phyloP scores from a whole-genome alignment of 2,113 vertebrate genomes.

The Podarcis cretensis region DNA sequence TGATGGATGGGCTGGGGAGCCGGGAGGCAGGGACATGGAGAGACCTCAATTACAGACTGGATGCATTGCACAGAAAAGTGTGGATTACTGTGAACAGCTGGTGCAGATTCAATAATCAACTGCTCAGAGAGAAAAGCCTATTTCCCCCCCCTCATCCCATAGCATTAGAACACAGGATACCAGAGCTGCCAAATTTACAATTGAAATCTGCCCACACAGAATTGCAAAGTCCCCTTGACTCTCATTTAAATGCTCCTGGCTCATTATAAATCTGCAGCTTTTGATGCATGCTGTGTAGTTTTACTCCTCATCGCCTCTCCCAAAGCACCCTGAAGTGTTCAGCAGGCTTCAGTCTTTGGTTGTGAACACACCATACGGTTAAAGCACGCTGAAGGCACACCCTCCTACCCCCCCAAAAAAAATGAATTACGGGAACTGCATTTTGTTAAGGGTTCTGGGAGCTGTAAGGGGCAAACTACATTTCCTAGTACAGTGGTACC shows the following conservation, averaged over 20 bases:
- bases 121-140: constrained; percentile 68
- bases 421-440: neutral
- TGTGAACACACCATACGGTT: too few species aligned
- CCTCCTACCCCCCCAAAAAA: neutral
- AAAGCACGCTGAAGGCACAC: too few species aligned
- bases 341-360: constrained; percentile 21
- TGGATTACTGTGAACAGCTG: constrained; percentile 74
- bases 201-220: constrained; percentile 76
- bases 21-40: constrained; percentile 6
- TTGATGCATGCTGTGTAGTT: constrained; percentile 50
- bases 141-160: constrained; percentile 55
- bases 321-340: constrained; percentile 40
- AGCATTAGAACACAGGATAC: constrained; percentile 76
- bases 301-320: constrained; percentile 40
- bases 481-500: neutral
- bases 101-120: constrained; percentile 66
- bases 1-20: neutral
- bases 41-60: constrained; percentile 45
- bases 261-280: constrained; percentile 63
- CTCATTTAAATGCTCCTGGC: constrained; percentile 64
- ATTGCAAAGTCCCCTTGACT: constrained; percentile 70
- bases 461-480: neutral
- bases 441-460: neutral
- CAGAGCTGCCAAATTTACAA: constrained; percentile 74
- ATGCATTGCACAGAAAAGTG: constrained; percentile 46